phyloP scores from a whole-genome alignment of 2,113 vertebrate species.

The Pelecanoides urinatrix region DNA sequence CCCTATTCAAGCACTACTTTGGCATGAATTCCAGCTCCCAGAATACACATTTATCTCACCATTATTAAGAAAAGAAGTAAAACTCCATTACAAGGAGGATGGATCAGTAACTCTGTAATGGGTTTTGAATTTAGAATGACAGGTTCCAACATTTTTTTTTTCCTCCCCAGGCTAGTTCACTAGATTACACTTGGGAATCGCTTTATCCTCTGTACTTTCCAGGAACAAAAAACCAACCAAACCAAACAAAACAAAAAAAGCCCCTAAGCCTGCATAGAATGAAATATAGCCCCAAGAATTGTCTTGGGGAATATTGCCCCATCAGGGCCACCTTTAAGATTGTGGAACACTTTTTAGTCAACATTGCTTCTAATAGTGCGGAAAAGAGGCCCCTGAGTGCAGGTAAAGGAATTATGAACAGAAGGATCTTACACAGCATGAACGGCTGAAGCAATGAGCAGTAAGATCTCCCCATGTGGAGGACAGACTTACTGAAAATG shows the following conservation, averaged over 20 bases:
- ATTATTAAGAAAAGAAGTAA: slow-evolving; percentile 3
- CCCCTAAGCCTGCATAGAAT: not conserved
- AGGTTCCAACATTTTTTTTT: not conserved
- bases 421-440: not conserved
- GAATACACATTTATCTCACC: not conserved
- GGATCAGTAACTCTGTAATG: not conserved
- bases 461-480: not conserved
- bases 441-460: not conserved
- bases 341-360: not conserved
- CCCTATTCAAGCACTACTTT: not conserved
- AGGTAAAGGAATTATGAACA: not conserved
- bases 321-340: not conserved
- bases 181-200: not conserved
- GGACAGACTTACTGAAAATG: not conserved
- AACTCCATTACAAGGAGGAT: not conserved
- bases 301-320: not conserved
- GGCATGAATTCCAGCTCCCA: not conserved
- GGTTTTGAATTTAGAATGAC: slow-evolving; percentile 16
- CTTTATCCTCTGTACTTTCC: not conserved
- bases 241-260: not conserved
- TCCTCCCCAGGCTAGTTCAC: not conserved
- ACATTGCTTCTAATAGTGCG: not conserved
- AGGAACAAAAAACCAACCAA: not conserved
- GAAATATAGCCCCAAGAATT: not conserved
- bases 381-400: not conserved